Evolutionary conservation across 2,888 invertebrate species (phyloP), one percentile per base, ranked within the genome.

Genomic region (Caenorhabditis auriculariae): DNA sequence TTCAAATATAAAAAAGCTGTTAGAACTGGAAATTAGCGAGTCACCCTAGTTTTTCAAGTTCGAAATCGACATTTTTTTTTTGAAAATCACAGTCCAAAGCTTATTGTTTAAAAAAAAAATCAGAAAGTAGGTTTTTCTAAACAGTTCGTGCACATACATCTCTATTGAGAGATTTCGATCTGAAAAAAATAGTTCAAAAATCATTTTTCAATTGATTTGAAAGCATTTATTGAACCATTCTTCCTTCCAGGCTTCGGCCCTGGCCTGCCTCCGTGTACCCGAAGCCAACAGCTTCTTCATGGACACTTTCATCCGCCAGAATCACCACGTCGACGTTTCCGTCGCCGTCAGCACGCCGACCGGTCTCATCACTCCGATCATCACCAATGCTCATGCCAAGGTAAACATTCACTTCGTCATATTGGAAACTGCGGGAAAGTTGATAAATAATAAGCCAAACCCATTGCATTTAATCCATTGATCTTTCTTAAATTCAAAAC

Each of bases 341-440:
- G 91, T 99, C 56, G 96, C 98, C 1, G 98, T 99, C 4, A 91
- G 92, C 60, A 96, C 96, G 0, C 91, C 92, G 4, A 87, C 87
- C 63, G 98, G 98, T 0, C 87, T 99, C 17, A 93, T 99, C 63
- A 98, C 98, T 1, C 98, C 98, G 3, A 98, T 99, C 73, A 87
- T 99, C 23, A 86, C 86, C 66, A 84, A 86, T 66, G 87, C 87
- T 3, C 83, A 86, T 44, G 64, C 74, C 15, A 80, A 80, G 70
- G 75, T 71, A 17, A 24, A 12, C 27, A n/a, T n/a, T n/a, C n/a
- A n/a, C n/a, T n/a, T n/a, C n/a, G n/a, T n/a, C n/a, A n/a, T n/a
- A n/a, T n/a, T n/a, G n/a, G n/a, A n/a, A n/a, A n/a, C n/a, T n/a
- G n/a, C n/a, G n/a, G n/a, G n/a, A n/a, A n/a, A n/a, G n/a, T n/a